A percentile compares a stretch with the other conserved stretches of the same genome.
phyloP scores from a whole-genome alignment of 1,140 invertebrate species.

The Apocrypta bakeri region DNA sequence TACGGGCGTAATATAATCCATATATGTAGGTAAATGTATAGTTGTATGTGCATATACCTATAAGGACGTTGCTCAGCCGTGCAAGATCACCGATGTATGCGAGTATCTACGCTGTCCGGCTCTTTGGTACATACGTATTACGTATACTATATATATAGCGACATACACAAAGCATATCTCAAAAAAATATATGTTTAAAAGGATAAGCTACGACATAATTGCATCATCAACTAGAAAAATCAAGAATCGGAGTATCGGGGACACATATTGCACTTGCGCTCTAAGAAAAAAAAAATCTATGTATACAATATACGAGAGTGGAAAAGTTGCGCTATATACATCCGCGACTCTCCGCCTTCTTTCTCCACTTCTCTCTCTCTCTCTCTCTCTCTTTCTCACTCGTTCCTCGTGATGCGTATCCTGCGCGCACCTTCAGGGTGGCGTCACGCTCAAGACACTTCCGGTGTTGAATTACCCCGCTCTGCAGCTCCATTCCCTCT shows the following conservation, averaged over 20 bases:
- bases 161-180: too few species aligned
- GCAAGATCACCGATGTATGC: background rate
- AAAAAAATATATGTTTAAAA: too few species aligned
- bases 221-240: conserved; percentile 11
- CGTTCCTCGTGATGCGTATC: conserved; percentile 63
- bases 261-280: background rate
- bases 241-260: too few species aligned
- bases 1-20: conserved; percentile 63
- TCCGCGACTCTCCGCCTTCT: conserved; percentile 46
- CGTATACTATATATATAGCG: too few species aligned
- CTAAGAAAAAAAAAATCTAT: too few species aligned
- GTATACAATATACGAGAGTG: background rate
- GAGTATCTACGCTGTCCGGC: too few species aligned
- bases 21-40: conserved; percentile 48
- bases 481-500: conserved; percentile 45
- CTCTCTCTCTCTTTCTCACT: conserved; percentile 55
- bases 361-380: conserved; percentile 62
- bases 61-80: background rate
- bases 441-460: conserved; percentile 75
- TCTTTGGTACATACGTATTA: too few species aligned
- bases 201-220: too few species aligned
- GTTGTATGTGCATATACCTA: too few species aligned
- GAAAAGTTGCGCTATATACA: background rate
- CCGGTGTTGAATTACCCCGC: conserved; percentile 74
- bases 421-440: conserved; percentile 73